Evolutionary conservation across 2,888 invertebrate species (phyloP).

Genomic region (Syrphus vitripennis): DNA sequence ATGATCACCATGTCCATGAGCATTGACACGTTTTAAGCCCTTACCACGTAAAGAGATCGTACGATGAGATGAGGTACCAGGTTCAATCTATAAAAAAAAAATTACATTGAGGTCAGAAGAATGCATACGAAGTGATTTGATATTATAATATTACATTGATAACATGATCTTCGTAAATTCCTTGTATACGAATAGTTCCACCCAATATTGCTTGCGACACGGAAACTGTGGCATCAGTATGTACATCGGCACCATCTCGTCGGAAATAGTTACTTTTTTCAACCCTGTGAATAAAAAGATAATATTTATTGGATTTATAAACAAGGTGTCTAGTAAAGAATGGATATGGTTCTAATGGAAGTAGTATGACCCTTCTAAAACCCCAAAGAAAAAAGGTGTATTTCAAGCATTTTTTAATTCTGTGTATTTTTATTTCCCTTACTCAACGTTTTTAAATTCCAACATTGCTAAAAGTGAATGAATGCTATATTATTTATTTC

Average conservation of each 20-base stretch:
- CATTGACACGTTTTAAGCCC: constrained; percentile 95
- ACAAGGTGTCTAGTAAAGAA: no score
- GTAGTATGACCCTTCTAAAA: no score
- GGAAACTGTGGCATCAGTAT: constrained; percentile 95
- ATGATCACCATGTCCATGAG: constrained; percentile 97
- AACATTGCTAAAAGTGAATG: no score
- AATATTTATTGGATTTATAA: not conserved
- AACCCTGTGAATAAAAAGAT: constrained; percentile 83
- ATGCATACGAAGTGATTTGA: not conserved
- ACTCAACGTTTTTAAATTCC: no score
- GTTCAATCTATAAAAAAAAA: constrained; percentile 85
- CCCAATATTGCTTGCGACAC: constrained; percentile 96
- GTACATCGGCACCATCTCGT: constrained; percentile 96
- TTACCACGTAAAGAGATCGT: constrained; percentile 92
- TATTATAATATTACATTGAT: constrained; percentile 85
- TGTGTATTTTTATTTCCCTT: no score
- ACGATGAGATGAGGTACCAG: constrained; percentile 97
- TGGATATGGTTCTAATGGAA: no score
- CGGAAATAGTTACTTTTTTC: constrained; percentile 94
- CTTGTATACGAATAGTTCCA: constrained; percentile 94
- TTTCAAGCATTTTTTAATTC: no score
- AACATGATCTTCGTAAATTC: constrained; percentile 96
- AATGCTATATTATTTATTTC: no score
- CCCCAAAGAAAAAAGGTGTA: no score
- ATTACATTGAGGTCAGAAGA: not conserved